Percentiles rank a stretch among this genome's conserved stretches.
Evolutionary conservation across 1,140 invertebrate genomes (phyloP).

Genomic region (Eciton burchellii): DNA sequence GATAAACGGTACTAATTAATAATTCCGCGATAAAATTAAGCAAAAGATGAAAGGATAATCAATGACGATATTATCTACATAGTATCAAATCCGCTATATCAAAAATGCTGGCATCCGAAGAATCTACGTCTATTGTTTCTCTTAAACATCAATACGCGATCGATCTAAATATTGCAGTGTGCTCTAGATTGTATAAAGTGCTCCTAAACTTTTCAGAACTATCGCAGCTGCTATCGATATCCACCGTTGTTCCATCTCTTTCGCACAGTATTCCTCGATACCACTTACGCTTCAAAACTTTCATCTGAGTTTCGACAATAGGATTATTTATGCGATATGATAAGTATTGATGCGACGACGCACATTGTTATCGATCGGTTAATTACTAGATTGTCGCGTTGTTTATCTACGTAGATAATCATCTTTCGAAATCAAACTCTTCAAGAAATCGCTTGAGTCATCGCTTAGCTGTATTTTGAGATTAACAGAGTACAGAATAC

Average conservation of each 20-base stretch:
- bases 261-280: conserved; percentile 43
- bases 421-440: neutral
- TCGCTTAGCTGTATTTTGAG: neutral
- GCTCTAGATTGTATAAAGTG: conserved; percentile 48
- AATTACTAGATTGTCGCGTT: conserved; percentile 1
- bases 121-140: conserved; percentile 10
- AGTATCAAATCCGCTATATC: neutral
- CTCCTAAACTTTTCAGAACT: conserved; percentile 56
- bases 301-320: conserved; percentile 40
- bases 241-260: conserved; percentile 38
- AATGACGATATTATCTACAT: conserved; percentile 12
- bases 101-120: neutral
- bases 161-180: conserved; percentile 55
- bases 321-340: conserved; percentile 57
- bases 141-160: conserved; percentile 40
- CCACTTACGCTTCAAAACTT: conserved; percentile 52
- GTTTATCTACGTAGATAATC: conserved; percentile 2
- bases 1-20: neutral
- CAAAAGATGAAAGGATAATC: conserved; percentile 1
- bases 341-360: neutral
- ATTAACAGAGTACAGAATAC: neutral
- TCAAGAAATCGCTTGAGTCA: neutral
- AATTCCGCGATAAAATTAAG: neutral
- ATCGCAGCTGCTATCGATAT: conserved; percentile 56
- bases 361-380: conserved; percentile 6